Evolutionary conservation across 1,140 invertebrate species (phyloP).

Genomic region (Drosophila nikananu): DNA sequence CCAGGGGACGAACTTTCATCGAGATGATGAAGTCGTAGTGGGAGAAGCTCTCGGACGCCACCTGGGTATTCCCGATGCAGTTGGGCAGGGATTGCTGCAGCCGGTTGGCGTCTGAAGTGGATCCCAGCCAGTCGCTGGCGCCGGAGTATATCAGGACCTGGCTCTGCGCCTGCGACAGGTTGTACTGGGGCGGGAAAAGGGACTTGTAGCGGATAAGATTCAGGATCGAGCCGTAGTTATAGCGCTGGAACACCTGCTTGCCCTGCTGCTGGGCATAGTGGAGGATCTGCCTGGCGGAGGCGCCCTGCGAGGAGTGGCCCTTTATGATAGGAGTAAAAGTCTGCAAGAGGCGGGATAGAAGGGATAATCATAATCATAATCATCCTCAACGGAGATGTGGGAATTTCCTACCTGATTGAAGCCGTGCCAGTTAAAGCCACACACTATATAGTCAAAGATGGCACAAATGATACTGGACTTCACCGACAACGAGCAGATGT

Average conservation of each 20-base stretch:
- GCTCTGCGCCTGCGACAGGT: conserved; percentile 21
- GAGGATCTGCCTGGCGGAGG: conserved; percentile 34
- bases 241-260: conserved; percentile 7
- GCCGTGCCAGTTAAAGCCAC: conserved; percentile 51
- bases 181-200: conserved; percentile 15
- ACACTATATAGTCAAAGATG: conserved; percentile 51
- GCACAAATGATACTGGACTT: conserved; percentile 40
- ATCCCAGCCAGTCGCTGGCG: conserved; percentile 39
- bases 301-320: conserved; percentile 52
- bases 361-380: too few relatives aligned
- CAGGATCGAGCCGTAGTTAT: conserved; percentile 9
- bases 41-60: conserved; percentile 7
- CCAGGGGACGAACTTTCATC: conserved; percentile 8
- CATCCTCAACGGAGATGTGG: not conserved
- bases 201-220: conserved; percentile 13
- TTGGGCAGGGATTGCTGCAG: conserved; percentile 34
- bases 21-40: conserved; percentile 56
- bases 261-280: conserved; percentile 47
- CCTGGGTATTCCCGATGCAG: conserved; percentile 13
- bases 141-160: conserved; percentile 35
- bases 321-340: conserved; percentile 33
- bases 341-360: conserved; percentile 7
- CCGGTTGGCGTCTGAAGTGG: not conserved
- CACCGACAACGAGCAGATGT: conserved; percentile 16
- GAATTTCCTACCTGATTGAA: conserved; percentile 37